phyloP scores from a whole-genome alignment of 2,888 invertebrate genomes.

The Eutolmus rufibarbis region DNA sequence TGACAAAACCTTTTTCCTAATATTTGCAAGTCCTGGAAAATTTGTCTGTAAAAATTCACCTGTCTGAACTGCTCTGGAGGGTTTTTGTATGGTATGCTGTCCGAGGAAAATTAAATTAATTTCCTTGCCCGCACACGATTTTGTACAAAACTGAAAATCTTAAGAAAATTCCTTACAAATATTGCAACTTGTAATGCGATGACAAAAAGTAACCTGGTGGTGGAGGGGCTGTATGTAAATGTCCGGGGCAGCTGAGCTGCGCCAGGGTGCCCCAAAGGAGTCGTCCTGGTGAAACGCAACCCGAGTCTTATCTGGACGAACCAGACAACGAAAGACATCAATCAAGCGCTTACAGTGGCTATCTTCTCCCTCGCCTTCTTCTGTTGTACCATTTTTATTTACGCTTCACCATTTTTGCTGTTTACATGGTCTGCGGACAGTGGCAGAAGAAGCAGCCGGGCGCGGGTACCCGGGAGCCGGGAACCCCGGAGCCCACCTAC shows the following conservation, averaged over 20 bases:
- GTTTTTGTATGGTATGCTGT: not conserved
- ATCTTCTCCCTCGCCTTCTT: constrained; percentile 19
- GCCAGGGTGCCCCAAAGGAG: not conserved
- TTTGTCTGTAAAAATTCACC: not conserved
- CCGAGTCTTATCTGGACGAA: constrained; percentile 38
- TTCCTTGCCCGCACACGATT: not conserved
- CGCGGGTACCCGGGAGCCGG: not conserved
- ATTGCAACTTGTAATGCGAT: not conserved
- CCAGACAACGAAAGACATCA: constrained; percentile 45
- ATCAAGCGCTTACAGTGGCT: constrained; percentile 44
- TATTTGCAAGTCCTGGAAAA: not conserved
- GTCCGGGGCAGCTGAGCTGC: not conserved
- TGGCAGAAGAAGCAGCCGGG: not conserved
- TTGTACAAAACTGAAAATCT: not conserved
- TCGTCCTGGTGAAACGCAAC: not conserved
- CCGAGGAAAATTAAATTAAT: constrained; percentile 9
- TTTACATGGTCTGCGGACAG: constrained; percentile 26
- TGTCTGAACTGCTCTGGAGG: not conserved
- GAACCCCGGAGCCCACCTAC: not conserved
- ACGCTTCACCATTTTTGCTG: constrained; percentile 33
- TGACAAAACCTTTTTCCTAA: not conserved
- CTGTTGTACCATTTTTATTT: constrained; percentile 27
- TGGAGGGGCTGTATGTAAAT: not conserved
- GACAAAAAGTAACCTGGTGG: not conserved
- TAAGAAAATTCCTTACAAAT: not conserved